These are phyloP conservation scores for Dryas iulia DNA, from an alignment of 1,140 invertebrate genomes.

Conservation along the genomic window DNA sequence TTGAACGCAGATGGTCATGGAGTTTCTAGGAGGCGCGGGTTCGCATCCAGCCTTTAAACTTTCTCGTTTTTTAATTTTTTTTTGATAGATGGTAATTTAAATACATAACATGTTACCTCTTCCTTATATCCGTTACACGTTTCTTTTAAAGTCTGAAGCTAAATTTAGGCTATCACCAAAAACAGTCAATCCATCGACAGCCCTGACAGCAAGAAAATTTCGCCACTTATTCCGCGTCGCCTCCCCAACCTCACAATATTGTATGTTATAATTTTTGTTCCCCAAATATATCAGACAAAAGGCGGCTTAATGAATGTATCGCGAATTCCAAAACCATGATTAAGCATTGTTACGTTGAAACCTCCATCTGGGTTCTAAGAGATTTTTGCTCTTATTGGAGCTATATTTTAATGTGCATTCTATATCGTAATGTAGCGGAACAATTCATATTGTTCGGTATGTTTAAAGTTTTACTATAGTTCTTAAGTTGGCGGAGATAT, in stretches of 20 bases:
- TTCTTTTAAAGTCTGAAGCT: too few species aligned
- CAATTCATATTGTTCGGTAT: constrained; percentile 18
- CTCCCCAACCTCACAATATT: constrained; percentile 57
- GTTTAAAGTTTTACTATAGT: constrained; percentile 7
- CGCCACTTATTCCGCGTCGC: constrained; percentile 67
- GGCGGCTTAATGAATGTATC: constrained; percentile 74
- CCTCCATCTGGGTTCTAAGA: constrained; percentile 40
- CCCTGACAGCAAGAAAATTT: constrained; percentile 53
- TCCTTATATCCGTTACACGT: too few species aligned
- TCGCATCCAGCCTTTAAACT: too few species aligned
- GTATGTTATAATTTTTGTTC: constrained; percentile 79
- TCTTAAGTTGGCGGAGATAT: background rate
- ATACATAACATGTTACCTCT: too few species aligned
- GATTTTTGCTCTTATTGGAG: constrained; percentile 47
- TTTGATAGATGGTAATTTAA: too few species aligned
- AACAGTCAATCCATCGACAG: constrained; percentile 24
- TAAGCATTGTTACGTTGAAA: constrained; percentile 70
- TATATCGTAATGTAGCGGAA: constrained; percentile 27
- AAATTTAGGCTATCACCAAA: too few species aligned
- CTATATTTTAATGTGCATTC: constrained; percentile 28
- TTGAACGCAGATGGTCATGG: too few species aligned
- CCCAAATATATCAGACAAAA: constrained; percentile 76
- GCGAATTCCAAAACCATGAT: constrained; percentile 70
- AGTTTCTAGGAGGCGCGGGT: too few species aligned
- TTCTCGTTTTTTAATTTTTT: too few species aligned